Percentiles rank a stretch among this genome's conserved stretches.
Conservation (phyloP, 2,113 vertebrate species). For the Nothoprocta perdicaria region DNA sequence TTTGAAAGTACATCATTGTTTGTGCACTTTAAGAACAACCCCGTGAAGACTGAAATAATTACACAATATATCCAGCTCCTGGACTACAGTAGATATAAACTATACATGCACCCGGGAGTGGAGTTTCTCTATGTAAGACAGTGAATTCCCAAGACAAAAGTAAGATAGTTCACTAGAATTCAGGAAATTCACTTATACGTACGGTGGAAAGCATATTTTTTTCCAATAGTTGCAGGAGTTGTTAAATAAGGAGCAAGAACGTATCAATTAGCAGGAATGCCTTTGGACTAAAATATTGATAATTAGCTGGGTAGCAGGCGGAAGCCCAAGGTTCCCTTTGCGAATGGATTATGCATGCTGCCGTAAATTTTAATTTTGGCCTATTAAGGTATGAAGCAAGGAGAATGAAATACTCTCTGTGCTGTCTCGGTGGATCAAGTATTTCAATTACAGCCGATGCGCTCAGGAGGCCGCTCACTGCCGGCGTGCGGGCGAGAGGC, state of each 20-base stretch:
- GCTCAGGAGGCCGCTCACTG: neutral
- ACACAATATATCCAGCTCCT: neutral
- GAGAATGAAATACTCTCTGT: slow-evolving; percentile 39
- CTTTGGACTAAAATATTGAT: slow-evolving; percentile 37
- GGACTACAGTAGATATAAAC: neutral
- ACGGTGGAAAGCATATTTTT: slow-evolving; percentile 28
- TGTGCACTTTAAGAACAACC: neutral
- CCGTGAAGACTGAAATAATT: neutral
- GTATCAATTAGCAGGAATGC: slow-evolving; percentile 11
- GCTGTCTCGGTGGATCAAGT: slow-evolving; percentile 39
- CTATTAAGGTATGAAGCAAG: slow-evolving; percentile 50
- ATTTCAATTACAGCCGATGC: slow-evolving; percentile 1
- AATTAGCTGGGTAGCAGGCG: slow-evolving; percentile 37
- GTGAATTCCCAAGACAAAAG: slow-evolving; percentile 25
- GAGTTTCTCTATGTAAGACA: neutral
- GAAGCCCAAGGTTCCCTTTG: slow-evolving; percentile 43
- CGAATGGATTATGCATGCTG: slow-evolving; percentile 43
- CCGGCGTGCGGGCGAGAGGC: rapidly evolving
- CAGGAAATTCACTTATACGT: slow-evolving; percentile 42
- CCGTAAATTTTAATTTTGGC: slow-evolving; percentile 64
- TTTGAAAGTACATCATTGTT: neutral
- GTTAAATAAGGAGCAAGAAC: slow-evolving; percentile 49
- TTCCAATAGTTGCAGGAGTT: slow-evolving; percentile 18
- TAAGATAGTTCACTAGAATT: slow-evolving; percentile 13
- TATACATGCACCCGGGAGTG: neutral